phyloP scores from a whole-genome alignment of 2,888 invertebrate genomes.

The Aromia moschata region DNA sequence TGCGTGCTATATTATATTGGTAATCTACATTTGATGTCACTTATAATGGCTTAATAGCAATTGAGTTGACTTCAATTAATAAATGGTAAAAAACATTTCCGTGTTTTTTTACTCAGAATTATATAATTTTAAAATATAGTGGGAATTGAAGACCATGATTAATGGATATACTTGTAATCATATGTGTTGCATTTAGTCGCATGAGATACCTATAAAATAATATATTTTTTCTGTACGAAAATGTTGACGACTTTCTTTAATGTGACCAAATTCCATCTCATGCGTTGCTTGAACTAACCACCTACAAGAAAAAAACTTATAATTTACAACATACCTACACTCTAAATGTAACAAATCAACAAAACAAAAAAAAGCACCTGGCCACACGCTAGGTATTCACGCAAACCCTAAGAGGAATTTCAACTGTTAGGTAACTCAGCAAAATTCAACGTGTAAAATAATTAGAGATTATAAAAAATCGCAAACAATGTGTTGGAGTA shows the following conservation, averaged over 20 bases:
- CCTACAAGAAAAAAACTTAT: not conserved
- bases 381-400: not conserved
- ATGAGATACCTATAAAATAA: too few species aligned
- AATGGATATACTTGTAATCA: too few species aligned
- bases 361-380: not conserved
- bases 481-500: conserved; percentile 9
- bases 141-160: too few species aligned
- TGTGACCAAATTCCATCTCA: not conserved
- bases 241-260: not conserved
- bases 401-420: conserved; percentile 2
- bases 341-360: not conserved
- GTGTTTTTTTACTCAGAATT: too few species aligned
- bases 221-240: too few species aligned
- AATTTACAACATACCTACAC: conserved; percentile 1
- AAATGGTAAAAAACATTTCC: too few species aligned
- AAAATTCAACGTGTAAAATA: conserved; percentile 15
- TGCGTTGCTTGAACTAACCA: not conserved
- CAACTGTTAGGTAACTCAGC: conserved; percentile 14
- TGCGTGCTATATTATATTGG: too few species aligned
- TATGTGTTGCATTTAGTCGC: too few species aligned
- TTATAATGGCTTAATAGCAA: too few species aligned
- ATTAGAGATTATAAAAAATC: conserved; percentile 11
- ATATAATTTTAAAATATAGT: too few species aligned
- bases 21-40: too few species aligned
- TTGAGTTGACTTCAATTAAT: too few species aligned